Evolutionary conservation across 1,140 invertebrate species (phyloP), one percentile per base, ranked within the genome.

Genomic region (Choristoneura fumiferana): DNA sequence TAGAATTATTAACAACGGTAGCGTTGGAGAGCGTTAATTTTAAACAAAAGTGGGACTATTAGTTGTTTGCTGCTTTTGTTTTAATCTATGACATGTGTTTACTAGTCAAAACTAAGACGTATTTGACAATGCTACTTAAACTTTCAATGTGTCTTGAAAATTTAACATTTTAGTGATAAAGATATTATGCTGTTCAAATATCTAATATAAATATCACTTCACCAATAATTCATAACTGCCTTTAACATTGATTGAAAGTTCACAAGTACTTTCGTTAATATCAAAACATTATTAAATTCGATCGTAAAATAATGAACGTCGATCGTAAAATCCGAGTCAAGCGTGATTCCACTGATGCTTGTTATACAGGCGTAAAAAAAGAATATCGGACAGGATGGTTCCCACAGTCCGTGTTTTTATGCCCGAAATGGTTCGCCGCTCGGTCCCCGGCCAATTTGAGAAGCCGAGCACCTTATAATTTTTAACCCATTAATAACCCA

Each of bases 401-500:
- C 72, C 67, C 72, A 74, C 72, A 71, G 58, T 38, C 62, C 43
- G 13, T 10, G 8, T 36, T 60, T 63, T 68, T 65, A 67, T 54
- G 65, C 39, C 52, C 45, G 6, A 56, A 57, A 63, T 54, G 63
- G 66, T 64, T 62, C 60, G 59, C 55, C 60, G 61, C 34, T 59
- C 62, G 59, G 57, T 65, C 62, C 33, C 45, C 36, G 63, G 62
- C 59, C 62, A 69, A 67, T 73, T 73, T 73, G 45, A 58, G 61
- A 57, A 37, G 6, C 39, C 54, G 14, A 37, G 56, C 68, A 68
- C 63, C 58, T 61, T 73, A 63, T 73, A 73, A 73, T 73, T 73
- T 73, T 62, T 58, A 22, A 12, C 35, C 38, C 61, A 73, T 71
- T 67, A 65, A 73, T 73, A 67, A 73, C 67, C 60, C 17, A 22